phyloP scores from a whole-genome alignment of 2,113 vertebrate genomes.

The Okapia johnstoni region DNA sequence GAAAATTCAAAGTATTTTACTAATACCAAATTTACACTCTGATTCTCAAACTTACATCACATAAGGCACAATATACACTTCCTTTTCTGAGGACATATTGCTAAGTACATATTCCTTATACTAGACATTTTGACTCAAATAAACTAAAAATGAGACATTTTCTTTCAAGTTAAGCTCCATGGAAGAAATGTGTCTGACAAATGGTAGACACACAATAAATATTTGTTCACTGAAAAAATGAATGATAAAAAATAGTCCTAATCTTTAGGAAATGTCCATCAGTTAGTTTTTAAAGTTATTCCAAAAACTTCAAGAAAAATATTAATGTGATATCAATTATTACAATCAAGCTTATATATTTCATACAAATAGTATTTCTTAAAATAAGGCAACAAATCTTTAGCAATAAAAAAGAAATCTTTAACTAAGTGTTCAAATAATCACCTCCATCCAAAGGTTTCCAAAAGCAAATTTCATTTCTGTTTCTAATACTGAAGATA shows the following conservation, averaged over 20 bases:
- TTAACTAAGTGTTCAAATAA: conserved; percentile 31
- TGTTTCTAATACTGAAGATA: conserved; percentile 89
- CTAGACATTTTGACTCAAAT: conserved; percentile 15
- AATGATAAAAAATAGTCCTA: neutral
- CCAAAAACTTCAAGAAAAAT: conserved; percentile 13
- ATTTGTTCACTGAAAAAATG: neutral
- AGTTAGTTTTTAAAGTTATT: neutral
- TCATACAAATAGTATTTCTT: neutral
- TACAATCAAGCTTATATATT: neutral
- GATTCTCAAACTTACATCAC: conserved; percentile 22
- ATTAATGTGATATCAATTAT: neutral
- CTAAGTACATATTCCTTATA: neutral
- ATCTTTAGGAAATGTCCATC: neutral
- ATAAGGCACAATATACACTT: neutral
- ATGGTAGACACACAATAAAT: neutral
- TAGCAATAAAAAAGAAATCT: conserved; percentile 1
- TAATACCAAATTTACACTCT: neutral
- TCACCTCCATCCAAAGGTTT: conserved; percentile 91
- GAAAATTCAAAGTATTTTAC: conserved; percentile 31
- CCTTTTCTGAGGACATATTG: neutral
- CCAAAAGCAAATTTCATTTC: conserved; percentile 92
- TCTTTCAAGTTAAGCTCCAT: neutral
- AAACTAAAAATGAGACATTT: neutral
- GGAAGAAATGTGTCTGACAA: neutral
- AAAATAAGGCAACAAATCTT: conserved; percentile 14